Conservation (phyloP, 1,140 invertebrate genomes). For the Pseudachorutes palmiensis region DNA sequence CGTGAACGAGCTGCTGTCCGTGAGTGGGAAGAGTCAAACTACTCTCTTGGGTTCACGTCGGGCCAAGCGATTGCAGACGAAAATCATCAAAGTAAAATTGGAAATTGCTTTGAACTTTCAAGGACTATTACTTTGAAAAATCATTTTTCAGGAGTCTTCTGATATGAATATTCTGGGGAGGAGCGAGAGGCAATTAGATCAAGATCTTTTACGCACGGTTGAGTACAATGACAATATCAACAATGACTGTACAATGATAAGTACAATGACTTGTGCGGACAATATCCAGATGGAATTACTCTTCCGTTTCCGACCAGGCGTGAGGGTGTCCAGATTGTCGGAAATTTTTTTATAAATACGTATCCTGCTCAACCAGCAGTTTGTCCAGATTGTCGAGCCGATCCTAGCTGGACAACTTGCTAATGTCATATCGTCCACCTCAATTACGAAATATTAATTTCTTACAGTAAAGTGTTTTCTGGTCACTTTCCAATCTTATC, state of each 20-base stretch:
- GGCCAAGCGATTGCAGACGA: no score
- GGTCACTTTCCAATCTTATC: no score
- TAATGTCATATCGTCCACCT: no score
- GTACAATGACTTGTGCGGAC: not conserved
- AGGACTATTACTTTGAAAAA: not conserved
- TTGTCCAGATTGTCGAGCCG: no score
- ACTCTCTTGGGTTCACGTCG: not conserved
- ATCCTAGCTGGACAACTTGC: no score
- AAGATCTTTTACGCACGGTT: not conserved
- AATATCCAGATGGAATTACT: not conserved
- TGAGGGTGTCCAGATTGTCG: no score
- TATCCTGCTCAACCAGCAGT: no score
- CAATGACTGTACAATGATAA: not conserved
- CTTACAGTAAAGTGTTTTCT: no score
- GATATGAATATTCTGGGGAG: not conserved
- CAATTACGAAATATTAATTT: no score
- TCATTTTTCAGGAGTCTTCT: not conserved
- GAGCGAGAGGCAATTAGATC: not conserved
- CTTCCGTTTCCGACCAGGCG: not conserved
- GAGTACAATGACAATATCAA: not conserved
- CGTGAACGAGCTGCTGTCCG: conserved; percentile 36
- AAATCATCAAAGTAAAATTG: not conserved
- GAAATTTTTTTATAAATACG: no score
- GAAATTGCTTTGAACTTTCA: not conserved
- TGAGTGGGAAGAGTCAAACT: conserved; percentile 36